phyloP scores from a whole-genome alignment of 2,888 invertebrate species.

The Atethmia centrago region DNA sequence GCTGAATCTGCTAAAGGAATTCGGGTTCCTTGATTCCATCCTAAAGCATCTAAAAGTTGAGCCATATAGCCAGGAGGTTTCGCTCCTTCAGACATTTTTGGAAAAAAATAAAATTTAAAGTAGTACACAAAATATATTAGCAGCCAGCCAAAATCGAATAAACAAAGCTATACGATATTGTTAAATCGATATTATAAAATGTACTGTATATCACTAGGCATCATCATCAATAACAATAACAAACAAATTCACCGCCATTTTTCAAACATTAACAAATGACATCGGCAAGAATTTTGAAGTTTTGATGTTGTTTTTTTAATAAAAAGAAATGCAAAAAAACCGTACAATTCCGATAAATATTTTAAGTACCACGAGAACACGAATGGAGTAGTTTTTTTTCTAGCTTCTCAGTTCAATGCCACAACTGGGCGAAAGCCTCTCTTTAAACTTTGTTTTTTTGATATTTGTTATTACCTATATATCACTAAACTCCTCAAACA shows the following conservation, averaged over 20 bases:
- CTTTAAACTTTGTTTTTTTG: no score
- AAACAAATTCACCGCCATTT: slow-evolving; percentile 72
- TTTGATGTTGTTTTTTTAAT: not conserved
- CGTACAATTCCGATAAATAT: slow-evolving; percentile 26
- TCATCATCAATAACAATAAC: slow-evolving; percentile 51
- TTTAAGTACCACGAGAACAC: no score
- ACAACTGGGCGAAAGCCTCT: not conserved
- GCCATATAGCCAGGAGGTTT: slow-evolving; percentile 88
- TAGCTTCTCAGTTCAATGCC: not conserved
- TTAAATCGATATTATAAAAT: slow-evolving; percentile 68
- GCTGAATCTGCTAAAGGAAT: slow-evolving; percentile 95
- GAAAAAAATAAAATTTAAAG: slow-evolving; percentile 30
- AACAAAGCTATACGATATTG: slow-evolving; percentile 43
- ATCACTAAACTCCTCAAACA: no score
- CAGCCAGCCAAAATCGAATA: slow-evolving; percentile 49
- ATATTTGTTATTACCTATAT: no score
- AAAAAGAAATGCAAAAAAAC: slow-evolving; percentile 1
- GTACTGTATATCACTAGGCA: slow-evolving; percentile 49
- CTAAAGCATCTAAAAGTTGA: slow-evolving; percentile 92
- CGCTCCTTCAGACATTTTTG: slow-evolving; percentile 74
- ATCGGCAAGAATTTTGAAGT: slow-evolving; percentile 11
- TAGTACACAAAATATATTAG: slow-evolving; percentile 37
- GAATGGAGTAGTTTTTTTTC: not conserved
- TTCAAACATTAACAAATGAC: slow-evolving; percentile 72
- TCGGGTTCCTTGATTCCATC: slow-evolving; percentile 94